Conservation (phyloP, 2,113 vertebrate species). For the Eptesicus fuscus region DNA sequence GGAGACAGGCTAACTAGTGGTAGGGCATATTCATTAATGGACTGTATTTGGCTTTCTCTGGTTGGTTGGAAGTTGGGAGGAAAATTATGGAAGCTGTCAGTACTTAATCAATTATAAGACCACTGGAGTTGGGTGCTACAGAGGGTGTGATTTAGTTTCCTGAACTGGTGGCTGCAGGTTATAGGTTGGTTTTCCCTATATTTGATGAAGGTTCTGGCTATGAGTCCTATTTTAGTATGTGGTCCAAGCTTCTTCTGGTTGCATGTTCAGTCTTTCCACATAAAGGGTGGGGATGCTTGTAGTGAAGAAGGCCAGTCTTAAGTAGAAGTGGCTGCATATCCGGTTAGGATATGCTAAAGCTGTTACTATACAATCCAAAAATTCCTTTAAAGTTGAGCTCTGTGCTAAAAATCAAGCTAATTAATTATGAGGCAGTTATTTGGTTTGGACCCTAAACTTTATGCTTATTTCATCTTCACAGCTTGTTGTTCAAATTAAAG, state of each 20-base stretch:
- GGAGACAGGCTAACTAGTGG: background rate
- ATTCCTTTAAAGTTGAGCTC: background rate
- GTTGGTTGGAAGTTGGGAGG: background rate
- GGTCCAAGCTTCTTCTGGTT: background rate
- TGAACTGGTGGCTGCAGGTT: background rate
- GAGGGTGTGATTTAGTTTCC: background rate
- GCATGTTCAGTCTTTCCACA: background rate
- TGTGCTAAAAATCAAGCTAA: conserved; percentile 22
- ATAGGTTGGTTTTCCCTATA: background rate
- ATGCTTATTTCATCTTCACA: conserved; percentile 1
- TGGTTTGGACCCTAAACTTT: conserved; percentile 13
- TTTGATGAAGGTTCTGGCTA: background rate
- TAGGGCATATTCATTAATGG: background rate
- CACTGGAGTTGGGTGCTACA: background rate
- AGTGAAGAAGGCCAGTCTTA: background rate
- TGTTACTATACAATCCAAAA: background rate
- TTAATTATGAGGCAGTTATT: conserved; percentile 25
- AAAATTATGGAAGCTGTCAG: background rate
- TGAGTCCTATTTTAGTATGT: background rate
- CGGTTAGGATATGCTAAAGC: background rate
- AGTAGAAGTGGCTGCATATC: background rate
- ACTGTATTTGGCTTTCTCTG: background rate
- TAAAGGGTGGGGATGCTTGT: background rate
- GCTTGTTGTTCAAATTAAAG: background rate
- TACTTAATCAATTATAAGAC: background rate